Conservation (phyloP, 2,113 vertebrate species). For the cattle (Bos taurus) region ARS-UCD2.0 NC_082638.1:1146001-1146500, state of each 20-base stretch:
- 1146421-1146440: fast-evolving
- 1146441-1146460: fast-evolving
- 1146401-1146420: neutral
- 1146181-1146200: fast-evolving
- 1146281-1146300: fast-evolving
- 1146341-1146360: neutral
- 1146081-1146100: neutral
- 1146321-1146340: no score
- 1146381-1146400: neutral
- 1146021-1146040: neutral
- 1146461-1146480: neutral
- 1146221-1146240: fast-evolving
- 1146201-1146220: fast-evolving
- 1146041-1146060: neutral
- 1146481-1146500: neutral
- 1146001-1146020: neutral
- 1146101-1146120: fast-evolving
- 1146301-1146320: no score
- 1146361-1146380: neutral
- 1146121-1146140: fast-evolving
- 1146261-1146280: neutral
- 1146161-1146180: fast-evolving
- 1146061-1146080: fast-evolving
- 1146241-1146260: fast-evolving
- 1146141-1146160: fast-evolving